phyloP scores from a whole-genome alignment of 2,113 vertebrate species.

The Setophaga kirtlandii region DNA sequence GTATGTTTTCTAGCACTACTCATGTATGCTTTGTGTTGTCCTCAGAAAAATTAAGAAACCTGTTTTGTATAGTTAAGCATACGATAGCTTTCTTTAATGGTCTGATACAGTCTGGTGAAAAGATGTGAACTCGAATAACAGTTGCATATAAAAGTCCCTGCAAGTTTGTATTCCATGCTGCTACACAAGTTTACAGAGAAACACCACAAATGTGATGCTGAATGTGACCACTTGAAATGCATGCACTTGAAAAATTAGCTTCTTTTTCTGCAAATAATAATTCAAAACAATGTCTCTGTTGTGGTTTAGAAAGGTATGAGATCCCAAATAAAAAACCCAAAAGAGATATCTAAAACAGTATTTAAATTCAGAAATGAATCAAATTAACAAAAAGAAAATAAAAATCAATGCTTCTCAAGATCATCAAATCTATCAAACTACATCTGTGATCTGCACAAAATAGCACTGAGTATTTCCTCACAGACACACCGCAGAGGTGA shows the following conservation, averaged over 20 bases:
- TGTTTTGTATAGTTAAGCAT: not conserved
- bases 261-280: not conserved
- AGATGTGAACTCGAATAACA: not conserved
- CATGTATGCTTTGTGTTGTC: not conserved
- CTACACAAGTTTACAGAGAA: not conserved
- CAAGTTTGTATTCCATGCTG: not conserved
- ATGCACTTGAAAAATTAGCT: not conserved
- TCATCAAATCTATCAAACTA: not conserved
- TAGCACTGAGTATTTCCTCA: not conserved
- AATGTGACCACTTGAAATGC: not conserved
- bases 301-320: not conserved
- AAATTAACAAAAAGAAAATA: not conserved
- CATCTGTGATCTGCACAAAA: not conserved
- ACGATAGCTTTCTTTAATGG: not conserved
- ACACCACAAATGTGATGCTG: not conserved
- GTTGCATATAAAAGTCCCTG: not conserved
- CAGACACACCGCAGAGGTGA: not conserved
- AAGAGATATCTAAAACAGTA: not conserved
- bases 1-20: not conserved
- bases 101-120: not conserved
- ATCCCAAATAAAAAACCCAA: not conserved
- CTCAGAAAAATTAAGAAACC: not conserved
- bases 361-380: not conserved
- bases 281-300: not conserved
- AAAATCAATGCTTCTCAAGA: not conserved